Percentiles rank a stretch among this genome's conserved stretches.
phyloP scores from a whole-genome alignment of 2,888 invertebrate species.

The Drosophila paranaensis region DNA sequence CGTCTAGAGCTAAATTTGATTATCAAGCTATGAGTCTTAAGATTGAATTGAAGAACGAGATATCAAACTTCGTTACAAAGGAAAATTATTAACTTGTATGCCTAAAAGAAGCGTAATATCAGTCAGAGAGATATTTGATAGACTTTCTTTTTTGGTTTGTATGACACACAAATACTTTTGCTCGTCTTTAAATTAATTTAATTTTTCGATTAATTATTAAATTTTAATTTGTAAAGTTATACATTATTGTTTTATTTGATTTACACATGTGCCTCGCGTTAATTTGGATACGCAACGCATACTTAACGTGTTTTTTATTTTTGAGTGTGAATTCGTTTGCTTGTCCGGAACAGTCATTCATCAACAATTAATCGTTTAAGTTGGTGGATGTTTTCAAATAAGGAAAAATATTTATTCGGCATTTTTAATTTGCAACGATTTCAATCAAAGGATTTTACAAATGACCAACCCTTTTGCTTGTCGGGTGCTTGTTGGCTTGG shows the following conservation, averaged over 20 bases:
- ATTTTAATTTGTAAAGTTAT: not conserved
- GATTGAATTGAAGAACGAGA: too few relatives aligned
- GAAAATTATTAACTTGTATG: too few relatives aligned
- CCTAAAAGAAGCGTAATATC: too few relatives aligned
- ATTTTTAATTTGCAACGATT: constrained; percentile 68
- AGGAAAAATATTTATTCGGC: constrained; percentile 64
- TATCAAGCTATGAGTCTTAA: too few relatives aligned
- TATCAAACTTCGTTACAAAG: too few relatives aligned
- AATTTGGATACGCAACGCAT: not conserved
- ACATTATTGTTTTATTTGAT: not conserved
- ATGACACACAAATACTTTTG: too few relatives aligned
- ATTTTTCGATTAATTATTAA: too few relatives aligned
- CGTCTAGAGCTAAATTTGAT: too few relatives aligned
- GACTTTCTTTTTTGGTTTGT: too few relatives aligned
- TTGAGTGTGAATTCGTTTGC: constrained; percentile 20
- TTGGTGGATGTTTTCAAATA: constrained; percentile 50
- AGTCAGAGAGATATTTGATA: too few relatives aligned
- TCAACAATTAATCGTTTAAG: constrained; percentile 59
- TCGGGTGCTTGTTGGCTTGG: constrained; percentile 31
- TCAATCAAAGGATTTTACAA: constrained; percentile 70
- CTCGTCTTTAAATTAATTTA: too few relatives aligned
- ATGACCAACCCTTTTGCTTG: constrained; percentile 62
- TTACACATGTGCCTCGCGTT: not conserved
- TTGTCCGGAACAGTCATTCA: constrained; percentile 44
- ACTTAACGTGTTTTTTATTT: constrained; percentile 28